Evolutionary conservation across 2,888 invertebrate genomes (phyloP).

Genomic region (Anthophora plumipes): DNA sequence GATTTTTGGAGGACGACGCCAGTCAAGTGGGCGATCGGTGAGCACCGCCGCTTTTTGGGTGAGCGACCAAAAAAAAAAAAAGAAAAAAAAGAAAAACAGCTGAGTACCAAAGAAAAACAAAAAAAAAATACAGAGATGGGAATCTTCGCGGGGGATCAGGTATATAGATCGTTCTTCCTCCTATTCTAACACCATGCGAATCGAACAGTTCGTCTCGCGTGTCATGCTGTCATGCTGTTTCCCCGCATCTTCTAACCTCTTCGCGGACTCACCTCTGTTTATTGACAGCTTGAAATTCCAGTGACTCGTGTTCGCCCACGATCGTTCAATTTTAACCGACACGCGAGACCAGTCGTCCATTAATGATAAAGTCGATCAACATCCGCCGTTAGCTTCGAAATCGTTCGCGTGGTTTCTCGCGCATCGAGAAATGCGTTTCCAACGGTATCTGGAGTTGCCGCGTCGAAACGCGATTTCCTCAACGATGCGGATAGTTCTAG

Average conservation of each 20-base stretch:
- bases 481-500: background rate
- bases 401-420: background rate
- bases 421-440: background rate
- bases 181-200: conserved; percentile 25
- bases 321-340: conserved; percentile 39
- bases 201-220: conserved; percentile 28
- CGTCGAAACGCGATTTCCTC: conserved; percentile 5
- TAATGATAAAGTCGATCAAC: conserved; percentile 42
- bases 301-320: conserved; percentile 31
- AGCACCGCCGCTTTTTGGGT: conserved; percentile 58
- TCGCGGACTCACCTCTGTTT: conserved; percentile 23
- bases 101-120: conserved; percentile 21
- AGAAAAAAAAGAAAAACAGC: conserved; percentile 41
- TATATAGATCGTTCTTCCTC: background rate
- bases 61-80: conserved; percentile 55
- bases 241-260: conserved; percentile 8
- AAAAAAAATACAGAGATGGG: conserved; percentile 30
- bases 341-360: conserved; percentile 30
- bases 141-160: conserved; percentile 4
- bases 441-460: background rate
- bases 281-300: conserved; percentile 45
- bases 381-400: background rate
- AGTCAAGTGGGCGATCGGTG: conserved; percentile 63
- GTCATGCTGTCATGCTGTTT: conserved; percentile 21
- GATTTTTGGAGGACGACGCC: conserved; percentile 67